Percentiles rank a stretch among this genome's conserved stretches.
phyloP scores from a whole-genome alignment of 2,113 vertebrate genomes.

The Panurus biarmicus region DNA sequence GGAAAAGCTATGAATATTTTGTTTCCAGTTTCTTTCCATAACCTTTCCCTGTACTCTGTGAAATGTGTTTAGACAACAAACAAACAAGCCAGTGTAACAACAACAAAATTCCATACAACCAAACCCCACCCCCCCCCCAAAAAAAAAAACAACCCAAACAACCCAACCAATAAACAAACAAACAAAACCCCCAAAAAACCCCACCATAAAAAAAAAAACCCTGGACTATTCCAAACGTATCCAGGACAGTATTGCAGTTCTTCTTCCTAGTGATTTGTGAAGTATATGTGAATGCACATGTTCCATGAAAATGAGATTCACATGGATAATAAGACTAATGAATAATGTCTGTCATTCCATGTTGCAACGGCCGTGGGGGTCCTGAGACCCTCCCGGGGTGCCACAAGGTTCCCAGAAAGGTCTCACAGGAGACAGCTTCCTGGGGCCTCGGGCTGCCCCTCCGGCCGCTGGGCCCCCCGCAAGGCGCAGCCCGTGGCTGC shows the following conservation, averaged over 20 bases:
- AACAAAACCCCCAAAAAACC: no score
- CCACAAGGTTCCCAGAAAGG: no score
- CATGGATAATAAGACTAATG: not conserved
- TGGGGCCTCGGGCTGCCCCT: no score
- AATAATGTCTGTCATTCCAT: not conserved
- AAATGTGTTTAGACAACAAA: not conserved
- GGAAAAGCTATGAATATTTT: not conserved
- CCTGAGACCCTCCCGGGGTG: no score
- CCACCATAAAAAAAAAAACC: no score
- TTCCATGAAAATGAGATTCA: not conserved
- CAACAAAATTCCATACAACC: not conserved
- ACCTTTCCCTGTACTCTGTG: not conserved
- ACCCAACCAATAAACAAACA: not conserved
- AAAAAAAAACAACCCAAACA: not conserved
- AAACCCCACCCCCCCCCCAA: not conserved
- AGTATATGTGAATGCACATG: not conserved
- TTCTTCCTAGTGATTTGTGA: not conserved
- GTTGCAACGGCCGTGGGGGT: no score
- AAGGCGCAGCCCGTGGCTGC: no score
- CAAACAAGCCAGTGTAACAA: not conserved
- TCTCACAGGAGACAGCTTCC: no score
- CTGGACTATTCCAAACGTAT: not conserved
- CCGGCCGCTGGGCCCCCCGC: no score
- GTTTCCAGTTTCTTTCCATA: not conserved
- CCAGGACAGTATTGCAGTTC: not conserved